phyloP scores from a whole-genome alignment of 2,888 invertebrate species.

The Strigamia maritima region DNA sequence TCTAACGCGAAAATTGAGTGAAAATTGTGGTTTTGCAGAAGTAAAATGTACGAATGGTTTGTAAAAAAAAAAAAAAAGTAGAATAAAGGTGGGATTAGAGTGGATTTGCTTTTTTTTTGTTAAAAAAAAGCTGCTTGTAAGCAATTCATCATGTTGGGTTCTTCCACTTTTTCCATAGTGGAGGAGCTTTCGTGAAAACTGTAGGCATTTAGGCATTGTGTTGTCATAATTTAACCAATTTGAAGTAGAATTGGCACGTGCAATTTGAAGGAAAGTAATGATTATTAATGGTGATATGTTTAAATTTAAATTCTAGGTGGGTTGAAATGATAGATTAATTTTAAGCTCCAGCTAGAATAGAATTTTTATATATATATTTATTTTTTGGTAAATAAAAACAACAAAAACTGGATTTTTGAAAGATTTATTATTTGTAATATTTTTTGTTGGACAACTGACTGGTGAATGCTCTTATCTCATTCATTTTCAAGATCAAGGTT shows the following conservation, averaged over 20 bases:
- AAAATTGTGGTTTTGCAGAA: neutral
- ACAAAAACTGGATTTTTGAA: neutral
- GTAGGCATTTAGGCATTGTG: neutral
- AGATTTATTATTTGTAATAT: neutral
- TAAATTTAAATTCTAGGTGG: neutral
- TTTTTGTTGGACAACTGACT: neutral
- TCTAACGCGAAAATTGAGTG: neutral
- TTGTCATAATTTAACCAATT: conserved; percentile 1
- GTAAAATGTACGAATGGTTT: neutral
- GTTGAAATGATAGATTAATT: neutral
- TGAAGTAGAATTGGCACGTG: neutral
- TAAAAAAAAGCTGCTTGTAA: neutral
- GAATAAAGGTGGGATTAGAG: neutral
- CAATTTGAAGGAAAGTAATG: neutral
- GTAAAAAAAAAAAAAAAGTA: neutral
- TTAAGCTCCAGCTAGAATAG: neutral
- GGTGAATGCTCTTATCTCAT: neutral
- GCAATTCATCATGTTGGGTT: neutral
- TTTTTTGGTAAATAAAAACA: neutral
- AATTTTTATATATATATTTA: neutral
- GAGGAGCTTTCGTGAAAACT: neutral
- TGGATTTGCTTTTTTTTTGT: neutral
- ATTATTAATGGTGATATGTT: neutral
- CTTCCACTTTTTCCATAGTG: neutral
- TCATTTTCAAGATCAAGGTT: conserved; percentile 15